A percentile compares a stretch with the other conserved stretches of the same genome.
phyloP scores from a whole-genome alignment of 2,888 invertebrate species.

The Oconnorella tubifera region DNA sequence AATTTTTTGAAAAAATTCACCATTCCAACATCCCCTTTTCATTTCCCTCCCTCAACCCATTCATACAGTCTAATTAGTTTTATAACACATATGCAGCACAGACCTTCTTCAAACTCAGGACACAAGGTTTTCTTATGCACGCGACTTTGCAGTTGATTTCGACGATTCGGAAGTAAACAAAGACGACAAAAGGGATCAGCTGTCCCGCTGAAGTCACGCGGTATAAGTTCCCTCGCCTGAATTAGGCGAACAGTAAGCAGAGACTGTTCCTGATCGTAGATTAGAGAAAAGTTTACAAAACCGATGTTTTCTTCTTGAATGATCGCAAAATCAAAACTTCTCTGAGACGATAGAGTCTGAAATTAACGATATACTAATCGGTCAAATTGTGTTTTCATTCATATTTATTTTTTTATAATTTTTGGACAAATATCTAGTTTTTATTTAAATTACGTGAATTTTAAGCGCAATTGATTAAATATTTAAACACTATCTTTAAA shows the following conservation, averaged over 20 bases:
- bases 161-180: constrained; percentile 79
- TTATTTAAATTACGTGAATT: no score
- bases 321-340: neutral
- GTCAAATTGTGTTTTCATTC: no score
- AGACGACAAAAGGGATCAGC: constrained; percentile 70
- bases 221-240: constrained; percentile 61
- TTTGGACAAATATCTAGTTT: no score
- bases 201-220: constrained; percentile 46
- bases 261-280: constrained; percentile 65
- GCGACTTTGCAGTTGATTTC: constrained; percentile 67
- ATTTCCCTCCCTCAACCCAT: no score
- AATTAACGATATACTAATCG: no score
- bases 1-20: no score
- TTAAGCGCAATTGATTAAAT: no score
- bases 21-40: no score
- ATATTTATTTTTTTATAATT: no score
- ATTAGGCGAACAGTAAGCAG: constrained; percentile 66
- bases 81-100: no score
- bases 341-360: neutral
- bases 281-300: constrained; percentile 64
- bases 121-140: constrained; percentile 65
- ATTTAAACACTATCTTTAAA: no score
- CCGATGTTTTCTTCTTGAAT: constrained; percentile 62
- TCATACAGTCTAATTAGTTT: no score
- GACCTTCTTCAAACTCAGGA: constrained; percentile 68